Evolutionary conservation across 2,113 vertebrate species (phyloP), one percentile per base, ranked within the genome.

Genomic region (Seriola dumerili): DNA sequence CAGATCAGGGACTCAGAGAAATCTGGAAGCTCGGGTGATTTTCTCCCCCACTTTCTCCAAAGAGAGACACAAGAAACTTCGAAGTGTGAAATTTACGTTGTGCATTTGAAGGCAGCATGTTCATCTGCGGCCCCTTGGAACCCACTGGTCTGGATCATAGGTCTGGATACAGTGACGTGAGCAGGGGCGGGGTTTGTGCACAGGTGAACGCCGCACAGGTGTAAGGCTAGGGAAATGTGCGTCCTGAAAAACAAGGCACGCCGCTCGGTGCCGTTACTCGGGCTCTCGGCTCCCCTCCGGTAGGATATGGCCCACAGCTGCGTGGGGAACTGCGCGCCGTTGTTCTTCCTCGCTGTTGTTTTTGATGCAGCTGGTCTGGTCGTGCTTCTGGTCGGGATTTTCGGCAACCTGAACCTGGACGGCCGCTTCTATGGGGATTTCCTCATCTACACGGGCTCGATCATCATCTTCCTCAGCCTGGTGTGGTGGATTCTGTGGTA

Each of bases 401-500:
- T 96, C 78, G 95, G 93, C 8, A 88, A 96, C 54, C 80, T 95
- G 69, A 87, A 70, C 0, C 1, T 89, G 29, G 42, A 90, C 44
- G 95, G 94, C 1, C 92, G 84, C 59, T 95, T 93, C 74, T 95
- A 95, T 14, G 95, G 95, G 5, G 96, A 96, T 79, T 96, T 96
- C 68, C 91, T 96, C 17, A 93, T 96, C 79, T 96, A 94, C 87
- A 95, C 94, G 17, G 96, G 96, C 17, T 85, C 96, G 0, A 4
- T 96, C 42, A 59, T 95, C 1, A 91, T 96, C 11, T 95, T 92
- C 75, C 42, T 96, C 64, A 96, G 96, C 57, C 44, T 96, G 44
- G 38, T 94, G 21, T 95, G 94, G 95, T 96, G 95, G 96, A 62
- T 94, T 1, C 29, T 95, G 76, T 96, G 96, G 96, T 96, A 96